Evolutionary conservation across 2,797 vertebrate genomes (phyloP).

Genomic region (Peromyscus aztecus): DNA sequence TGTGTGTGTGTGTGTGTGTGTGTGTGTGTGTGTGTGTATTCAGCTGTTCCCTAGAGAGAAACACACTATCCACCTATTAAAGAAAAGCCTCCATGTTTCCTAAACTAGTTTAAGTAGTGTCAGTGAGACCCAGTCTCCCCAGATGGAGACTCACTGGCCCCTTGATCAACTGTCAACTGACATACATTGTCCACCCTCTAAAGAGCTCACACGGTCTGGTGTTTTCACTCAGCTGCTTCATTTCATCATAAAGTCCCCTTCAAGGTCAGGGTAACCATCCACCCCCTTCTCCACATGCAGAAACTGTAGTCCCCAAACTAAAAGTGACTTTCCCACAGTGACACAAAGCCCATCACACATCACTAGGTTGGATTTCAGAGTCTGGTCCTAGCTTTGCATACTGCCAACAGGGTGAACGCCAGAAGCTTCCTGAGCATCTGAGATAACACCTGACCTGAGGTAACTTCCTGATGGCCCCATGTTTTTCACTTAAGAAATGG

Average conservation of each 20-base stretch:
- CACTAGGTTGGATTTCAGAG: not conserved
- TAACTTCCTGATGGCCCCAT: not conserved
- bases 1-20: no score
- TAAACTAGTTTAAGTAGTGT: not conserved
- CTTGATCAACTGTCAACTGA: not conserved
- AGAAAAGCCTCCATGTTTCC: not conserved
- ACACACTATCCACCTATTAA: not conserved
- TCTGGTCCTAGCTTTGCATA: conserved; percentile 30
- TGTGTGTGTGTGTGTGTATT: not conserved
- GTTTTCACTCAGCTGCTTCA: not conserved
- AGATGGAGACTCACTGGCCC: not conserved
- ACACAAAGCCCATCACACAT: not conserved
- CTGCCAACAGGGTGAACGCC: not conserved
- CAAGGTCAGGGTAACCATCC: not conserved
- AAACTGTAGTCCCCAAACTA: conserved; percentile 43
- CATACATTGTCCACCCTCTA: not conserved
- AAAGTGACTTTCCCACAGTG: conserved; percentile 44
- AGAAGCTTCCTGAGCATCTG: not conserved
- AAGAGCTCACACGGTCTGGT: not conserved
- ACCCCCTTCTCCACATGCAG: not conserved
- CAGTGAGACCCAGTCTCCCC: not conserved
- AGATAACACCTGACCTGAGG: not conserved
- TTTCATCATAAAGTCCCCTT: not conserved
- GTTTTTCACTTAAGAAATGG: not conserved
- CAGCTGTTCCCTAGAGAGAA: not conserved